Evolutionary conservation across 2,113 vertebrate genomes (phyloP).

Genomic region (Pelusios castaneus): DNA sequence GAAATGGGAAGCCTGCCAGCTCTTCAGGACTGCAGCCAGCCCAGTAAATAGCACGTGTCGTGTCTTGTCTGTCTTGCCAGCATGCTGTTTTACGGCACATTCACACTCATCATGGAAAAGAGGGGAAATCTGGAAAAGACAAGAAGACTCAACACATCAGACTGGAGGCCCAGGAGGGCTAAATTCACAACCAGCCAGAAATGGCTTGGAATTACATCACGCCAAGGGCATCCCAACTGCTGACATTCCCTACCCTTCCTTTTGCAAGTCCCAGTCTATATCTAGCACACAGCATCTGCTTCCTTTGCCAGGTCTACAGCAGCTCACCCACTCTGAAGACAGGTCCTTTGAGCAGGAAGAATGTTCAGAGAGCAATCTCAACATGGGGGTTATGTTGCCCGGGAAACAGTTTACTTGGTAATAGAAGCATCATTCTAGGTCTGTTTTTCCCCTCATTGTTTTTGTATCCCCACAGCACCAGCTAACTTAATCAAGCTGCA

Average conservation of each 20-base stretch:
- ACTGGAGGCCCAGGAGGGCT: not conserved
- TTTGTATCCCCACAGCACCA: constrained; percentile 10
- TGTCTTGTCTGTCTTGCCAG: constrained; percentile 4
- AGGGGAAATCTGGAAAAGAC: not conserved
- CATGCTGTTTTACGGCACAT: not conserved
- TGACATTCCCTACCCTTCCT: not conserved
- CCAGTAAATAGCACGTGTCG: constrained; percentile 7
- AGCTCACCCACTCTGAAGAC: not conserved
- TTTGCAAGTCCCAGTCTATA: not conserved
- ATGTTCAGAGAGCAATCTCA: not conserved
- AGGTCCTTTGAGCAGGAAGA: not conserved
- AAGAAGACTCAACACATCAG: not conserved
- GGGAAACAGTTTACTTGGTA: constrained; percentile 14
- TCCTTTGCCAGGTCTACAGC: not conserved
- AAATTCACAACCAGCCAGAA: not conserved
- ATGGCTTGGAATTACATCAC: not conserved
- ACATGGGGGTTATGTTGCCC: not conserved
- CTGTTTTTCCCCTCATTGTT: not conserved
- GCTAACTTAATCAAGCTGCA: not conserved
- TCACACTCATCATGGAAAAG: rapidly evolving
- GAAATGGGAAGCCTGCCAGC: constrained; percentile 48
- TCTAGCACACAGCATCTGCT: not conserved
- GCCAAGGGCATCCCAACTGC: not conserved
- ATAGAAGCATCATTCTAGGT: not conserved
- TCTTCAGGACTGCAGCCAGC: constrained; percentile 38